These are phyloP conservation scores for Aquatica leii DNA, from an alignment of 2,888 invertebrate species.

Conservation along the genomic window DNA sequence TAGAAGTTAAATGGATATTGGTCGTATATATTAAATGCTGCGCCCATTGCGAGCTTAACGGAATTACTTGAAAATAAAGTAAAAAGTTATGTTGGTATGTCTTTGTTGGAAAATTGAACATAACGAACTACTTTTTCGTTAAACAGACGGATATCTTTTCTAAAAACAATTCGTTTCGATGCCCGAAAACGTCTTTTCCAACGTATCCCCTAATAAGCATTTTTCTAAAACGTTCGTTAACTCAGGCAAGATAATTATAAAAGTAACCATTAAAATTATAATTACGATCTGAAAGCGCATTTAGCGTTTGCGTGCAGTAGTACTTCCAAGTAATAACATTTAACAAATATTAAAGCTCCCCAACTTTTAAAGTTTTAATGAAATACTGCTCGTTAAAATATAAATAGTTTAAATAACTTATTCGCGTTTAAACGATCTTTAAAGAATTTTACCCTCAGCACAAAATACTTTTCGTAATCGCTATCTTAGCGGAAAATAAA, in stretches of 20 bases:
- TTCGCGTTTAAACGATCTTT: conserved; percentile 5
- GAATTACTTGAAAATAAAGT: conserved; percentile 39
- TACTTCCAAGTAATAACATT: conserved; percentile 16
- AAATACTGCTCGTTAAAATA: conserved; percentile 19
- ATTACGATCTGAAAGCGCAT: conserved; percentile 29
- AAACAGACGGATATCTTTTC: background rate
- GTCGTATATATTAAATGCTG: conserved; percentile 47
- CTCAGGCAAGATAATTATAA: conserved; percentile 17
- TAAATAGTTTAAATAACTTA: conserved; percentile 24
- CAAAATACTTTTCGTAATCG: too few relatives aligned
- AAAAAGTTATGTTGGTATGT: conserved; percentile 36
- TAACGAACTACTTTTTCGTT: conserved; percentile 15
- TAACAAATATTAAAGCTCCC: conserved; percentile 23
- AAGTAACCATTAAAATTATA: conserved; percentile 32
- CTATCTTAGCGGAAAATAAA: too few relatives aligned
- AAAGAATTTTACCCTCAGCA: too few relatives aligned
- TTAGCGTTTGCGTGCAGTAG: conserved; percentile 18
- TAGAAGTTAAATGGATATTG: conserved; percentile 51
- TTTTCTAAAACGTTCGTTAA: conserved; percentile 13
- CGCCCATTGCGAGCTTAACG: conserved; percentile 37
- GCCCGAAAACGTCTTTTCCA: conserved; percentile 1
- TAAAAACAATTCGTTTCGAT: conserved; percentile 12
- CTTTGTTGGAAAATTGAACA: conserved; percentile 34
- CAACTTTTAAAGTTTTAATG: conserved; percentile 28
- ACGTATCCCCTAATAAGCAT: conserved; percentile 8